phyloP scores from a whole-genome alignment of 2,888 invertebrate species.

The Phortica magna region DNA sequence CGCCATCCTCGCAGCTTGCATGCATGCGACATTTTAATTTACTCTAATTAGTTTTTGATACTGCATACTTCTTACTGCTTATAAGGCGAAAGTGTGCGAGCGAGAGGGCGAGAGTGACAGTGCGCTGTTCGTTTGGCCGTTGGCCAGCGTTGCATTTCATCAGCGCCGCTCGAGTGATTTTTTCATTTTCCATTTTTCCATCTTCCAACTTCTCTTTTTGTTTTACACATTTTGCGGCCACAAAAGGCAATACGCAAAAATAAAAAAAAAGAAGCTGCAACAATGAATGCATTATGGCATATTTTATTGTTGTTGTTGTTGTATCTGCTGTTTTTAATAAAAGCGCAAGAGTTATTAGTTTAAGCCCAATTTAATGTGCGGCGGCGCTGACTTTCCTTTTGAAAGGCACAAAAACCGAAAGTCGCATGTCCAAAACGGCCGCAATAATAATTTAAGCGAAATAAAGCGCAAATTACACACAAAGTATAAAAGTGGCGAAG shows the following conservation, averaged over 20 bases:
- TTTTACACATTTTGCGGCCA: too few relatives aligned
- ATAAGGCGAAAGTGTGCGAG: too few relatives aligned
- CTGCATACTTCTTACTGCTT: not conserved
- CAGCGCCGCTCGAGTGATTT: not conserved
- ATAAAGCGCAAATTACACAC: not conserved
- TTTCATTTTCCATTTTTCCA: not conserved
- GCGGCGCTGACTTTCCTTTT: too few relatives aligned
- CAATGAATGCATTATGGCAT: not conserved
- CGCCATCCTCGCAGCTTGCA: not conserved
- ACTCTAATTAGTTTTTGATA: constrained; percentile 32
- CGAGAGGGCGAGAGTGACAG: too few relatives aligned
- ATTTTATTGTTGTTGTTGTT: not conserved
- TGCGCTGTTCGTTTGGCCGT: not conserved
- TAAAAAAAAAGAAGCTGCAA: not conserved
- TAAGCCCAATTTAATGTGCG: not conserved
- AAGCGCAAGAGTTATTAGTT: not conserved
- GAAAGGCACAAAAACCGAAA: not conserved
- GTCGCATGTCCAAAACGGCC: not conserved
- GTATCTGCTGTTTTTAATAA: not conserved
- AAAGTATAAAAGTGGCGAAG: too few relatives aligned
- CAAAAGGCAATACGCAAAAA: not conserved
- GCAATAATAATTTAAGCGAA: not conserved
- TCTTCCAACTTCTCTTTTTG: not conserved
- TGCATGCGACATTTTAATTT: constrained; percentile 31
- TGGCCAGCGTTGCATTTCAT: constrained; percentile 2